These are phyloP conservation scores for Asarcornis scutulata DNA, from an alignment of 2,113 vertebrate species.

Conservation along the genomic window DNA sequence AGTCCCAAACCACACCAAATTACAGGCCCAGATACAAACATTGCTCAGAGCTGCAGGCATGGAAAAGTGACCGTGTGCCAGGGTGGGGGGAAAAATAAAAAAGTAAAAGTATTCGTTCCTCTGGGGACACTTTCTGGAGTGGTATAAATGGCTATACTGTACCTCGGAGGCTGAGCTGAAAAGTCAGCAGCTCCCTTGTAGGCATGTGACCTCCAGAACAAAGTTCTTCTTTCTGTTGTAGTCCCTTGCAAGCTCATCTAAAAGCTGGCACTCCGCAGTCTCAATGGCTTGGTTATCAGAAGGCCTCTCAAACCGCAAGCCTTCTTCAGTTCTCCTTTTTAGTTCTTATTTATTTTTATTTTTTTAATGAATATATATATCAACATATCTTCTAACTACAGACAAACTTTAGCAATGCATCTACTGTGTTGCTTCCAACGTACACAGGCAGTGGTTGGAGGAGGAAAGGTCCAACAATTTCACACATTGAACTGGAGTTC, in stretches of 20 bases:
- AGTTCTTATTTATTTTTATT: not conserved
- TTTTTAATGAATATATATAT: not conserved
- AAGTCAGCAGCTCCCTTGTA: not conserved
- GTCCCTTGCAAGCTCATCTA: not conserved
- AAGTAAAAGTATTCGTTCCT: not conserved
- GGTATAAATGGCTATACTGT: not conserved
- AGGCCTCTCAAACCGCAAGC: not conserved
- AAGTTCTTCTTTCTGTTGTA: conserved; percentile 16
- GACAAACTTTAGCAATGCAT: not conserved
- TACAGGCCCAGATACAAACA: not conserved
- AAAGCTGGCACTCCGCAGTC: not conserved
- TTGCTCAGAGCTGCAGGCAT: not conserved
- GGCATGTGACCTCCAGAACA: conserved; percentile 2
- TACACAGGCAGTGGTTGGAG: not conserved
- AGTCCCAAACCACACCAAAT: not conserved
- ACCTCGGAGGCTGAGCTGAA: not conserved
- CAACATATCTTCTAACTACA: not conserved
- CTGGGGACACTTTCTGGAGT: not conserved
- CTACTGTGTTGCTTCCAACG: not conserved
- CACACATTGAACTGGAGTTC: not conserved
- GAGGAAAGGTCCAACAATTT: not conserved
- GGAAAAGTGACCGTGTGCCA: not conserved
- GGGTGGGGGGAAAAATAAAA: rapidly evolving
- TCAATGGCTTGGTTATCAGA: not conserved
- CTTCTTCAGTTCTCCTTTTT: not conserved